These are phyloP conservation scores for Phyllotreta cruciferae DNA, from an alignment of 2,888 invertebrate species.

Conservation along the genomic window DNA sequence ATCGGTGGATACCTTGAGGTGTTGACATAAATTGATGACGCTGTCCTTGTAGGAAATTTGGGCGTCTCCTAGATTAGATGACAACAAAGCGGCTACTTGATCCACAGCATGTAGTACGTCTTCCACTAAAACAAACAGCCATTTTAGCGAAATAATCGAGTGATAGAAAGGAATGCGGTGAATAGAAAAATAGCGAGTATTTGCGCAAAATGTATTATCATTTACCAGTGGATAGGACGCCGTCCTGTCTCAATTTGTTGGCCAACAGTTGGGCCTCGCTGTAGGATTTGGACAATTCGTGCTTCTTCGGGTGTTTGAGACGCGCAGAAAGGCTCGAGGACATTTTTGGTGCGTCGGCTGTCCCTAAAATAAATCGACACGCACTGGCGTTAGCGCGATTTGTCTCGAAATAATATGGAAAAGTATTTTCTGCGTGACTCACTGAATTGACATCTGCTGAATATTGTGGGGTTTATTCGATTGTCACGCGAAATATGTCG, in stretches of 20 bases:
- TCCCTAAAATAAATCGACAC: slow-evolving; percentile 28
- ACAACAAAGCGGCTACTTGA: slow-evolving; percentile 78
- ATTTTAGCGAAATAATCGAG: too few relatives aligned
- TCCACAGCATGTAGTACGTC: slow-evolving; percentile 84
- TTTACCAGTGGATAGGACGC: slow-evolving; percentile 58
- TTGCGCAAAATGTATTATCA: too few relatives aligned
- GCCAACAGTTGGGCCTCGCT: slow-evolving; percentile 59
- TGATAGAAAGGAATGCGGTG: too few relatives aligned
- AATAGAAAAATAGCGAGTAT: neutral
- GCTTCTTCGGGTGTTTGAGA: slow-evolving; percentile 57
- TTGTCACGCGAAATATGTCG: neutral
- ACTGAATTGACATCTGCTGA: slow-evolving; percentile 34
- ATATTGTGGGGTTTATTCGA: slow-evolving; percentile 3
- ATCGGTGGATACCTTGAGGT: slow-evolving; percentile 68
- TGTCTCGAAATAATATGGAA: slow-evolving; percentile 27
- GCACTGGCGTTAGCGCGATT: slow-evolving; percentile 25
- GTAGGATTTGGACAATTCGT: slow-evolving; percentile 58
- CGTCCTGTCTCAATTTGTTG: slow-evolving; percentile 59
- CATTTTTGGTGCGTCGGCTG: slow-evolving; percentile 44
- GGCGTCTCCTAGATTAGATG: slow-evolving; percentile 76
- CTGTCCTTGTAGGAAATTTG: slow-evolving; percentile 70
- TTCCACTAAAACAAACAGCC: slow-evolving; percentile 81
- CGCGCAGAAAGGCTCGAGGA: slow-evolving; percentile 59
- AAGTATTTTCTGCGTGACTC: slow-evolving; percentile 36
- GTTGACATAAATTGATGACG: slow-evolving; percentile 79